phyloP scores from a whole-genome alignment of 2,113 vertebrate species.

The Salvelinus sp. region DNA sequence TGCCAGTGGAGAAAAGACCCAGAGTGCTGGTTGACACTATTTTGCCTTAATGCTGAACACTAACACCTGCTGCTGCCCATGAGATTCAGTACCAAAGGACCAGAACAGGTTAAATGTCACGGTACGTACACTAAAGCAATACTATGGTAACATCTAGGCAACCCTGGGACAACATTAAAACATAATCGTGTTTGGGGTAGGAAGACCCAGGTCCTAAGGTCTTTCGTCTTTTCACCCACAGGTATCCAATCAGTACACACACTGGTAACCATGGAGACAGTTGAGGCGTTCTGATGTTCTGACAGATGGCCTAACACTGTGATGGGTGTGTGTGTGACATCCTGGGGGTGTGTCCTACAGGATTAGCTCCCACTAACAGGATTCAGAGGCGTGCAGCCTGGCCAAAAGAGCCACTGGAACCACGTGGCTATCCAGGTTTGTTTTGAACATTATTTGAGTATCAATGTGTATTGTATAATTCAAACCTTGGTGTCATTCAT shows the following conservation, averaged over 20 bases:
- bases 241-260: constrained; percentile 13
- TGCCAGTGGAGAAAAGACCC: constrained; percentile 15
- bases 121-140: neutral
- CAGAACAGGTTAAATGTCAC: neutral
- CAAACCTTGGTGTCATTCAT: no score
- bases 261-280: constrained; percentile 39
- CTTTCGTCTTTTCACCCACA: neutral
- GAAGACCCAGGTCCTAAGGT: neutral
- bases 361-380: constrained; percentile 59
- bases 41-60: constrained; percentile 19
- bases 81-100: neutral
- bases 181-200: neutral
- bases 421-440: neutral
- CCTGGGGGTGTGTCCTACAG: constrained; percentile 38
- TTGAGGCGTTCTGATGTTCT: constrained; percentile 34
- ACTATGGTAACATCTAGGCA: constrained; percentile 8
- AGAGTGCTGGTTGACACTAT: neutral
- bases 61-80: neutral
- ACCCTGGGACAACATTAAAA: constrained; percentile 1
- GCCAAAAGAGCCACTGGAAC: constrained; percentile 7
- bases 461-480: no score
- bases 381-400: constrained; percentile 34
- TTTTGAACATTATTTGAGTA: no score
- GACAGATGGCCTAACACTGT: constrained; percentile 55
- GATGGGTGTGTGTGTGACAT: constrained; percentile 15